Evolutionary conservation across 2,113 vertebrate species (phyloP).

Genomic region (Hemiscyllium ocellatum): DNA sequence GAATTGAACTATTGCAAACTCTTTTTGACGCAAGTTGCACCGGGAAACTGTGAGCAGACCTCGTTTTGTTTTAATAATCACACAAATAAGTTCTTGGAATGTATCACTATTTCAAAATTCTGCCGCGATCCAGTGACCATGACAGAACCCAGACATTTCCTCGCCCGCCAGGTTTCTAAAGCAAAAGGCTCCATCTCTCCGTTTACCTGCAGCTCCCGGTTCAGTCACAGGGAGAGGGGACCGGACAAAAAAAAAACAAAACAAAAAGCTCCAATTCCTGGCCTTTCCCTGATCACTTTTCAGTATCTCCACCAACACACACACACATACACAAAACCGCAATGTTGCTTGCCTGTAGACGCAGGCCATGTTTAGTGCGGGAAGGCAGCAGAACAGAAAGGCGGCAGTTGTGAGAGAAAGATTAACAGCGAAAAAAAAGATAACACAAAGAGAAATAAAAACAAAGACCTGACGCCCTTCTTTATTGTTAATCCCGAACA

Average conservation of each 20-base stretch:
- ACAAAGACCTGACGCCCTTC: neutral
- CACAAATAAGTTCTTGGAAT: neutral
- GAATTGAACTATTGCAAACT: neutral
- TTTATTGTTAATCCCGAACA: neutral
- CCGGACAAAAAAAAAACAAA: neutral
- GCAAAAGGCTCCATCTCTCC: neutral
- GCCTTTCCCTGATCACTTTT: neutral
- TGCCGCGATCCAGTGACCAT: too few species aligned
- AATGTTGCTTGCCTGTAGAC: neutral
- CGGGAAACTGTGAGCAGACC: neutral
- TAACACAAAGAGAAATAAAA: neutral
- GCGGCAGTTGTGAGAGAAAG: neutral
- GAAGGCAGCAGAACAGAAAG: neutral
- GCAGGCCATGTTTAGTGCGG: neutral
- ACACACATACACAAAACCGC: too few species aligned
- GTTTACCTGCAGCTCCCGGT: neutral
- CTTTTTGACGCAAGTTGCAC: neutral
- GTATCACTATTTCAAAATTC: neutral
- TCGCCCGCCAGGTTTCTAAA: neutral
- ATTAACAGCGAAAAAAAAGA: neutral
- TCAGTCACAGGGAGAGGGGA: neutral
- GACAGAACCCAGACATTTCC: too few species aligned
- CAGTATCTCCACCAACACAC: neutral
- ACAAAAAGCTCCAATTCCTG: neutral
- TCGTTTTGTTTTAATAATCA: neutral